These are phyloP conservation scores for Sebastes glaucus DNA, from an alignment of 2,797 vertebrate species.

Conservation along the genomic window DNA sequence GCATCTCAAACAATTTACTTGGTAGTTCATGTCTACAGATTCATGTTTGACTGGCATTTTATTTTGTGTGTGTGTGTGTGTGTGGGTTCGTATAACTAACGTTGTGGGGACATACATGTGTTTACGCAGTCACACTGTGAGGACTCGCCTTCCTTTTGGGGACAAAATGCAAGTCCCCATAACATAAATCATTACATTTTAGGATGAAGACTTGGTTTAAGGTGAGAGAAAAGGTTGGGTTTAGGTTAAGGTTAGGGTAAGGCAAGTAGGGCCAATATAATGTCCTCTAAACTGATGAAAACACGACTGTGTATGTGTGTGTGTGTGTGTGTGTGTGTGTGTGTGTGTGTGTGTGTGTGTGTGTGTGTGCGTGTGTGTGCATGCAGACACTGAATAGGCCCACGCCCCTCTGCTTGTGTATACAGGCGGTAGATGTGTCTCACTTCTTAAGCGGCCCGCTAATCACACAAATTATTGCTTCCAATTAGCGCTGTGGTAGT, in stretches of 20 bases:
- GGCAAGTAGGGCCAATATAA: not conserved
- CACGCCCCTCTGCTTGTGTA: slow-evolving; percentile 27
- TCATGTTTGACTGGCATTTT: not conserved
- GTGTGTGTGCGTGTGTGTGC: not conserved
- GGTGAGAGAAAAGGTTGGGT: not conserved
- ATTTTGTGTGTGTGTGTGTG: not conserved
- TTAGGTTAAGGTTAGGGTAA: not conserved
- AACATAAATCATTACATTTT: not conserved
- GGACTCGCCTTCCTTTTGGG: not conserved
- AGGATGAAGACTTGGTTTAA: not conserved
- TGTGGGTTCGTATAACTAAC: not conserved
- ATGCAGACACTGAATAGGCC: slow-evolving; percentile 1
- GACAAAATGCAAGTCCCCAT: not conserved
- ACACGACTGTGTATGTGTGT: not conserved
- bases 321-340: not conserved
- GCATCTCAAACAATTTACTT: not conserved
- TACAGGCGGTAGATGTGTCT: slow-evolving; percentile 86
- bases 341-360: not conserved
- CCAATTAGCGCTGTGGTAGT: slow-evolving; percentile 98
- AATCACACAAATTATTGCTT: slow-evolving; percentile 99
- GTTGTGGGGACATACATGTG: not conserved
- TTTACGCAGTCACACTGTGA: not conserved
- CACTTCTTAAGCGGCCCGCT: slow-evolving; percentile 96
- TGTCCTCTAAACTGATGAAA: not conserved
- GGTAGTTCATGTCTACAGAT: not conserved